These are phyloP conservation scores for Epistrophe eligans DNA, from an alignment of 2,888 invertebrate genomes.

Conservation along the genomic window DNA sequence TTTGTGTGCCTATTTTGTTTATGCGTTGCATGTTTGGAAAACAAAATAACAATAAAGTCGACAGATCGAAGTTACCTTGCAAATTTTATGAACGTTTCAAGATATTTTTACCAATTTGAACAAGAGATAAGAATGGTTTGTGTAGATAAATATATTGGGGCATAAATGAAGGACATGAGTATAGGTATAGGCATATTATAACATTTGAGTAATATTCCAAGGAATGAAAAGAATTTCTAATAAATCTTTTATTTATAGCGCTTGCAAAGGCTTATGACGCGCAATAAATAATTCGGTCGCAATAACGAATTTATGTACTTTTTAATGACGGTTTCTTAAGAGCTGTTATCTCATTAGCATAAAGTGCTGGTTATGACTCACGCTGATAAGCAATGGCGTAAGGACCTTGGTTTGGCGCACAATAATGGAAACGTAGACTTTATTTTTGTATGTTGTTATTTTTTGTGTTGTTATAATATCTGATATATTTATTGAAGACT, in stretches of 20 bases:
- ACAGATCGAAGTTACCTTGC: conserved; percentile 14
- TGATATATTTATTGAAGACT: too few relatives aligned
- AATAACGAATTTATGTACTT: background rate
- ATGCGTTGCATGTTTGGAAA: background rate
- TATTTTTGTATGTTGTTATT: too few relatives aligned
- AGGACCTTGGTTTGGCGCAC: too few relatives aligned
- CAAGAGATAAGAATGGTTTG: background rate
- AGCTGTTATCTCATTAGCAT: too few relatives aligned
- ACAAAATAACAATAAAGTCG: conserved; percentile 7
- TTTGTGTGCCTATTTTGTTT: background rate
- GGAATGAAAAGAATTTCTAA: background rate
- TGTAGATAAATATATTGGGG: too few relatives aligned
- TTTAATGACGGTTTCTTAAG: background rate
- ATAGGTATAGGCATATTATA: background rate
- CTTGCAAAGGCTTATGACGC: background rate
- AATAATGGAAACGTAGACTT: too few relatives aligned
- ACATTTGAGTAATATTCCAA: background rate
- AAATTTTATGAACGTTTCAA: background rate
- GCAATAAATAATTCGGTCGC: background rate
- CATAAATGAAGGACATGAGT: background rate
- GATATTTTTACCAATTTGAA: conserved; percentile 9
- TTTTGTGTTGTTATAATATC: too few relatives aligned
- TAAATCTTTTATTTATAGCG: background rate
- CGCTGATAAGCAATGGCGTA: too few relatives aligned
- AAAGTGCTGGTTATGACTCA: too few relatives aligned